Base-by-base conservation (phyloP, 2,113 vertebrate species). In the Taurulus bubalis region DNA sequence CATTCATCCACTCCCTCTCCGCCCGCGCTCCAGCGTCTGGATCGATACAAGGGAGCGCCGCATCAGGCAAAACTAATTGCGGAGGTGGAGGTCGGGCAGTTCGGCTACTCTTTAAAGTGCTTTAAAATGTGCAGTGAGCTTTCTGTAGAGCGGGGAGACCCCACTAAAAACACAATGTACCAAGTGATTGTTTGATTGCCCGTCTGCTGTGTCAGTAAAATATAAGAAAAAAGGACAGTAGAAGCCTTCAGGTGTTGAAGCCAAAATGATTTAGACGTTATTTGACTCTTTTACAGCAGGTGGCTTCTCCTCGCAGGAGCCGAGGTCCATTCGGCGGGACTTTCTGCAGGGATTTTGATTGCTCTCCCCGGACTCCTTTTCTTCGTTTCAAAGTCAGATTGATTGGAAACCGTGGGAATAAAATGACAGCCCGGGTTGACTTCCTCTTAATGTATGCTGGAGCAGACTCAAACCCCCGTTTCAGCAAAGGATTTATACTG, bases 1-100 rank as follows among this genome's bases (percentile, higher is more conserved):
- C 71, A 83, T 84, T 85, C 75, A 83, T 91, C 84, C 84, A 75
- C 70, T 80, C 73, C 67, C 75, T 62, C 77, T 62, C 56, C n/a
- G 53, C 79, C 80, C 68, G 63, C 60, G n/a, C 78, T 60, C 9
- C 9, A 76, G 42, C 77, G 78, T 36, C 22, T 14, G 63, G 88
- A 91, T 93, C 91, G 63, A 93, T 94, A 90, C 59, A 0, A 68
- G 38, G n/a, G 74, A 84, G 83, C 51, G 89, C 84, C 71, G 83
- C 81, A 89, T 90, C 90, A 88, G 71, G 76, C 80, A 81, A 92
- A 92, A 90, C 89, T 87, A 92, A 94, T 91, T 88, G 87, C 71
- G 56, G 73, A 82, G 86, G 85, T 86, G 77, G 75, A 89, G 88
- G 89, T 93, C 81, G 0, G 84, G 75, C 76, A 53, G 74, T 83